phyloP scores from a whole-genome alignment of 2,797 vertebrate species.

The Arnoldichthys spilopterus region DNA sequence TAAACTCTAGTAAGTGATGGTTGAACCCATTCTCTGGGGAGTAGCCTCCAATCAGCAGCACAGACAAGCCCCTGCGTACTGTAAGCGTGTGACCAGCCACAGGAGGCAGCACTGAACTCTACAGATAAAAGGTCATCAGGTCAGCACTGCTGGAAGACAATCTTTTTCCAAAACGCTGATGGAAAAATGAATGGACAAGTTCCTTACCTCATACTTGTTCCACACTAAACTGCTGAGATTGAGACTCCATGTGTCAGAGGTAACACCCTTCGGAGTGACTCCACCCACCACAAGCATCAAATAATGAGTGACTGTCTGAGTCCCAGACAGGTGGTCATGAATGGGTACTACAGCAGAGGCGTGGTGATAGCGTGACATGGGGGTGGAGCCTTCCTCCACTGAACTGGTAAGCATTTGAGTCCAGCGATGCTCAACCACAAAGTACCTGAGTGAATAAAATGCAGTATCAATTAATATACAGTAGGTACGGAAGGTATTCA shows the following conservation, averaged over 20 bases:
- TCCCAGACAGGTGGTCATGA: conserved; percentile 67
- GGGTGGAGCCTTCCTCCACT: conserved; percentile 81
- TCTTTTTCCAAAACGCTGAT: neutral
- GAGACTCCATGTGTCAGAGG: conserved; percentile 88
- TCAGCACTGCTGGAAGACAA: neutral
- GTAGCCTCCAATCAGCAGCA: conserved; percentile 91
- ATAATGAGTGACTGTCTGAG: conserved; percentile 74
- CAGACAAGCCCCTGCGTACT: conserved; percentile 78
- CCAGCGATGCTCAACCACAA: conserved; percentile 86
- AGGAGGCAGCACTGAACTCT: conserved; percentile 80
- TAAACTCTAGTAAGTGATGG: conserved; percentile 88
- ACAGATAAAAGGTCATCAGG: neutral
- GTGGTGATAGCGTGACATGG: conserved; percentile 86
- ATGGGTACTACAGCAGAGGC: conserved; percentile 81
- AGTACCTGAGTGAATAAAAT: conserved; percentile 77
- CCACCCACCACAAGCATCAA: conserved; percentile 91
- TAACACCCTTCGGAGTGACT: conserved; percentile 79
- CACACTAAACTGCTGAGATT: conserved; percentile 90
- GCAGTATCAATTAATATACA: neutral
- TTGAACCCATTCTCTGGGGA: conserved; percentile 93
- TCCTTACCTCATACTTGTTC: conserved; percentile 84
- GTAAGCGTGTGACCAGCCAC: conserved; percentile 90
- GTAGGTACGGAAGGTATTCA: too few species aligned
- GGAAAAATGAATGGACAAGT: neutral
- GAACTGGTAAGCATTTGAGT: conserved; percentile 91